A percentile compares a stretch with the other conserved stretches of the same genome.
phyloP scores from a whole-genome alignment of 1,140 invertebrate species.

The Heliothis virescens region DNA sequence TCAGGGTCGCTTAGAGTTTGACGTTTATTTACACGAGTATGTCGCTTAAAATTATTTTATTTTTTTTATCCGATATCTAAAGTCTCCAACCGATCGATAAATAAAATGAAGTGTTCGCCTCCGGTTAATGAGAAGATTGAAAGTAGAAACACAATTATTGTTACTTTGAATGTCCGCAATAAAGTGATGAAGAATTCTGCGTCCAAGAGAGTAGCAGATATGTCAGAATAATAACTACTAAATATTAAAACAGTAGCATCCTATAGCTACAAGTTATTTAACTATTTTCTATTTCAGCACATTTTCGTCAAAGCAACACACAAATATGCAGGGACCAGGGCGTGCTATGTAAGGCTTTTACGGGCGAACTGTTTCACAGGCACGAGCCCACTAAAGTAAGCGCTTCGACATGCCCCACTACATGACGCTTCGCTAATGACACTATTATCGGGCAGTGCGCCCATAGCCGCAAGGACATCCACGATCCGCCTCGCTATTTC shows the following conservation, averaged over 20 bases:
- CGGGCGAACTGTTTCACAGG: background rate
- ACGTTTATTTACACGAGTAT: slow-evolving; percentile 2
- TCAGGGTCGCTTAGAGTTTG: slow-evolving; percentile 36
- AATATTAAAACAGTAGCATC: background rate
- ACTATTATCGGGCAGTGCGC: slow-evolving; percentile 69
- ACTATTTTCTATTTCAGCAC: background rate
- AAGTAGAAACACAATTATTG: background rate
- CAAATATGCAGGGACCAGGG: background rate
- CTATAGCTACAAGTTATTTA: background rate
- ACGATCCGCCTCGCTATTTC: slow-evolving; percentile 74
- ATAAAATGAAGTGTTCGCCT: slow-evolving; percentile 10
- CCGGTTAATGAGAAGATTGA: background rate
- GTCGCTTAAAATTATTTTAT: slow-evolving; percentile 51
- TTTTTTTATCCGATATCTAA: slow-evolving; percentile 38
- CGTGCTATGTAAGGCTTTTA: background rate
- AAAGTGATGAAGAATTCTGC: background rate
- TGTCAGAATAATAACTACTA: background rate
- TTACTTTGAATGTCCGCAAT: slow-evolving; percentile 5
- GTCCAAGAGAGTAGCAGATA: background rate
- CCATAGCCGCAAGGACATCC: slow-evolving; percentile 74
- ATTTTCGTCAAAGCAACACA: background rate
- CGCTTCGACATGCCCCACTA: slow-evolving; percentile 51
- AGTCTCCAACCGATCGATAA: slow-evolving; percentile 28
- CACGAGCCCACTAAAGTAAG: slow-evolving; percentile 18
- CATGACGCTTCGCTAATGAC: slow-evolving; percentile 68